A percentile compares a stretch with the other conserved stretches of the same genome.
These are phyloP conservation scores for Operophtera brumata DNA, from an alignment of 2,888 invertebrate species.

Conservation along the genomic window DNA sequence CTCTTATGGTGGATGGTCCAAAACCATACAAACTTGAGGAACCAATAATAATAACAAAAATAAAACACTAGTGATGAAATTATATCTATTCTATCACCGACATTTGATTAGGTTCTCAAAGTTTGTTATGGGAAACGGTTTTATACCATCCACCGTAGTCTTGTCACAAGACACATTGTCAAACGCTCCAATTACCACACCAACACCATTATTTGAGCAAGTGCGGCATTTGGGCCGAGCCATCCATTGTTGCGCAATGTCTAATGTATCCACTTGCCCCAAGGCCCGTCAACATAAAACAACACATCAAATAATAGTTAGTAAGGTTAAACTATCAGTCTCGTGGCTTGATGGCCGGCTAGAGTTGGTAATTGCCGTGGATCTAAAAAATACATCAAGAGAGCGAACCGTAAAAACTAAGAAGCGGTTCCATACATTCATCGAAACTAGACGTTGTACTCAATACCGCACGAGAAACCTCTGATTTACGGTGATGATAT, in stretches of 20 bases:
- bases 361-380: slow-evolving; percentile 19
- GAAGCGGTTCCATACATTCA: slow-evolving; percentile 9
- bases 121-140: too few species aligned
- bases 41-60: too few species aligned
- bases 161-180: not conserved
- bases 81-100: too few species aligned
- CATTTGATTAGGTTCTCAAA: too few species aligned
- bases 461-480: too few species aligned
- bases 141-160: too few species aligned
- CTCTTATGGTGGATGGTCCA: too few species aligned
- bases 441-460: not conserved
- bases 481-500: too few species aligned
- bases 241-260: slow-evolving; percentile 14
- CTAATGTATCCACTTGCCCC: slow-evolving; percentile 14
- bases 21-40: too few species aligned
- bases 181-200: too few species aligned
- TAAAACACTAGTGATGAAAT: too few species aligned
- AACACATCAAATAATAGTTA: too few species aligned
- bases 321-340: slow-evolving; percentile 20
- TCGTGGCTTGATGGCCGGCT: slow-evolving; percentile 5
- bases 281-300: slow-evolving; percentile 10
- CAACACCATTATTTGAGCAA: not conserved
- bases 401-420: not conserved
- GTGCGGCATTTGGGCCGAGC: not conserved
- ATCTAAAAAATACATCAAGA: slow-evolving; percentile 11